Evolutionary conservation across 2,797 vertebrate genomes (phyloP), one percentile per base, ranked within the genome.

Genomic region (Allobates femoralis): DNA sequence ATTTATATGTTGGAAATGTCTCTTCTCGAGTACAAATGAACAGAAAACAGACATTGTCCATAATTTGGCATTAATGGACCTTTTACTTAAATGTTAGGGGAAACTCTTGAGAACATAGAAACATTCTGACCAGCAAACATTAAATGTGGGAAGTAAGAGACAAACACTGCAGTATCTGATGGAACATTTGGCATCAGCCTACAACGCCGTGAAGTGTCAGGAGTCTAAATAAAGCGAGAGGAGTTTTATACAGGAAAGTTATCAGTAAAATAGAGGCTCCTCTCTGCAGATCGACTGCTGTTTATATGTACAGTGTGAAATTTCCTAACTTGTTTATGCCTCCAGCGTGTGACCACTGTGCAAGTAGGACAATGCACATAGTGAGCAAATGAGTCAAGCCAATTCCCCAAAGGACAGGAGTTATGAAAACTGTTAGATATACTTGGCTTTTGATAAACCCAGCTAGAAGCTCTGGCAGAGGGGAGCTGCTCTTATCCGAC

Each of bases 161-260:
- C 34, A 79, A 71, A 67, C 58, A 60, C 30, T 37, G 10, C 16
- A 51, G 3, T 51, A 62, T 71, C n/a, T 80, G 37, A 58, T 79
- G 74, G 66, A 28, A 60, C 26, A 71, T 73, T 69, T 85, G 84
- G 77, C 75, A 60, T 56, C 21, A 41, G 28, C 15, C 26, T 55
- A 50, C 16, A 18, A 58, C 12, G 28, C 53, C n/a, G 58, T 53
- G 3, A 67, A 51, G 58, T 64, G 58, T 62, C 34, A 41, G 5
- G n/a, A 19, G n/a, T 55, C 28, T 71, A 69, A 37, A n/a, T 46
- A n/a, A 71, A 23, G 21, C 12, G 6, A 23, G 30, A 2, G 14
- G 14, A 34, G 30, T 69, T 69, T 71, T 23, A 73, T 12, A 73
- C 26, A 73, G 37, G 11, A 26, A 74, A 50, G 41, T 26, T 15